These are phyloP conservation scores for Enteromius unitaeniatus DNA, from an alignment of 2,797 vertebrate species.

Conservation along the genomic window DNA sequence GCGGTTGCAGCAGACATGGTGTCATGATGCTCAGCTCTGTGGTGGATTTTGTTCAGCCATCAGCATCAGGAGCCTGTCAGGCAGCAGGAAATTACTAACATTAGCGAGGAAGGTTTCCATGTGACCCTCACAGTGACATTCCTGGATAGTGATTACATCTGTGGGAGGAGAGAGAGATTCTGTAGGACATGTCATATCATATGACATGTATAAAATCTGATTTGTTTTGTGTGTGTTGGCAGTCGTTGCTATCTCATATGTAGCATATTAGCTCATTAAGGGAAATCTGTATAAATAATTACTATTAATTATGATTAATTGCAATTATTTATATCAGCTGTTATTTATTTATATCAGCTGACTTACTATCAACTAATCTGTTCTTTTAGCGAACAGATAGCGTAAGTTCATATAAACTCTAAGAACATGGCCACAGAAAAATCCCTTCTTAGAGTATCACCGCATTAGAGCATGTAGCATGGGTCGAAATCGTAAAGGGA, in stretches of 20 bases:
- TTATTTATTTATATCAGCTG: too few relatives aligned
- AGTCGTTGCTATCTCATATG: not conserved
- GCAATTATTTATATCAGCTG: too few relatives aligned
- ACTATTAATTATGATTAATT: too few relatives aligned
- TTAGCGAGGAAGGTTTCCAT: constrained; percentile 15
- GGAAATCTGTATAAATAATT: too few relatives aligned
- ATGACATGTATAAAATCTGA: not conserved
- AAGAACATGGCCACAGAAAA: too few relatives aligned
- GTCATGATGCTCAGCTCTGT: constrained; percentile 19
- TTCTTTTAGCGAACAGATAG: too few relatives aligned
- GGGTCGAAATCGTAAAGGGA: too few relatives aligned
- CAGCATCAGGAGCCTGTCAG: constrained; percentile 7
- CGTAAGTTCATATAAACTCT: too few relatives aligned
- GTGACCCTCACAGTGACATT: constrained; percentile 22
- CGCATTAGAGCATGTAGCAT: too few relatives aligned
- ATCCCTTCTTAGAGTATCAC: too few relatives aligned
- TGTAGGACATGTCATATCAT: constrained; percentile 22
- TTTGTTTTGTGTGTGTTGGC: not conserved
- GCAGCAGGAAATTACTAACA: constrained; percentile 28
- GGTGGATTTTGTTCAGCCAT: not conserved
- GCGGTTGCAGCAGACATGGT: not conserved
- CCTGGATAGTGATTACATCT: constrained; percentile 13
- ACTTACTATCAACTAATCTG: too few relatives aligned
- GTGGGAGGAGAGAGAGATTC: constrained; percentile 9
- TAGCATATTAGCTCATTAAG: too few relatives aligned